Evolutionary conservation across 2,797 vertebrate species (phyloP).

Genomic region (Varecia variegata): DNA sequence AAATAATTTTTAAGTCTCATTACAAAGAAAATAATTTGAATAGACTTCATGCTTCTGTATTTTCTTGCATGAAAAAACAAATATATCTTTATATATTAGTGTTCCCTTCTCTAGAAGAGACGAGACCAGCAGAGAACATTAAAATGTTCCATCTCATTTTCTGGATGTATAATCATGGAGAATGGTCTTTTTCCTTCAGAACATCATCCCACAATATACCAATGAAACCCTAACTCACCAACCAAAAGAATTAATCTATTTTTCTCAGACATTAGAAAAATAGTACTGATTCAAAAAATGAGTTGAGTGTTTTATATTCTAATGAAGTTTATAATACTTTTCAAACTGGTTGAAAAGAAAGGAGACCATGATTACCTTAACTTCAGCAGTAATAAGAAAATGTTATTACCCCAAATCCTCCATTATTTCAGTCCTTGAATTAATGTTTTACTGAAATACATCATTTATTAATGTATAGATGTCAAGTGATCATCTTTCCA

Average conservation of each 20-base stretch:
- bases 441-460: slow-evolving; percentile 6
- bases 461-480: not conserved
- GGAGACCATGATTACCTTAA: not conserved
- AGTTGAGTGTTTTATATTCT: slow-evolving; percentile 7
- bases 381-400: not conserved
- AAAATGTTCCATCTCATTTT: not conserved
- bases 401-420: not conserved
- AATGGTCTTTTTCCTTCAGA: not conserved
- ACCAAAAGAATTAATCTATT: not conserved
- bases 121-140: not conserved
- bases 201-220: not conserved
- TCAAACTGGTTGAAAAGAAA: not conserved
- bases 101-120: not conserved
- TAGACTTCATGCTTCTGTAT: not conserved
- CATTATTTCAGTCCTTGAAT: not conserved
- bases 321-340: not conserved
- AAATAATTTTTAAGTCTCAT: not conserved
- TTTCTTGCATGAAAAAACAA: not conserved
- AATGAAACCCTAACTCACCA: not conserved
- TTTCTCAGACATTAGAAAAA: not conserved
- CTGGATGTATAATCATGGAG: not conserved
- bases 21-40: not conserved
- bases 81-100: not conserved
- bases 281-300: not conserved
- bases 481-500: not conserved